Conservation (phyloP, 2,888 invertebrate species). For the Agrochola macilenta region DNA sequence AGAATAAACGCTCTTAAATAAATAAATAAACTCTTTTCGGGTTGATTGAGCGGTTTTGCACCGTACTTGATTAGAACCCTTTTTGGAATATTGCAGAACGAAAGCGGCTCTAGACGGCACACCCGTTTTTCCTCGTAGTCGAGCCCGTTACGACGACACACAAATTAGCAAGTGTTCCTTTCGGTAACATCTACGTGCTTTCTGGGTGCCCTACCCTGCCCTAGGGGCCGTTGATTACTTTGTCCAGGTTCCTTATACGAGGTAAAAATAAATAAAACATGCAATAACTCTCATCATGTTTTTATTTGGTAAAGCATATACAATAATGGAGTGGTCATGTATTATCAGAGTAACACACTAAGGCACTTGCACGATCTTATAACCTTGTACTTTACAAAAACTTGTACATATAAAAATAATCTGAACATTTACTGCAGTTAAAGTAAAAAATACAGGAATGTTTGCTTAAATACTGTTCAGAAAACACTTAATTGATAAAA, state of each 20-base stretch:
- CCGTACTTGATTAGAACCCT: not conserved
- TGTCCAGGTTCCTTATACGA: not conserved
- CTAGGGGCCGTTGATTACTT: not conserved
- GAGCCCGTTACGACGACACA: not conserved
- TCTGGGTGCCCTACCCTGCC: not conserved
- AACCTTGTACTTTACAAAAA: conserved; percentile 75
- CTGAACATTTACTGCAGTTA: conserved; percentile 47
- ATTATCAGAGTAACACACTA: conserved; percentile 69
- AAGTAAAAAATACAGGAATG: conserved; percentile 68
- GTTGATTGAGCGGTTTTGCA: not conserved
- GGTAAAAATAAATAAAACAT: conserved; percentile 45
- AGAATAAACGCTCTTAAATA: no score
- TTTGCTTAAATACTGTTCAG: conserved; percentile 67
- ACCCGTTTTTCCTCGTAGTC: not conserved
- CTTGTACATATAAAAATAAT: conserved; percentile 66
- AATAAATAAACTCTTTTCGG: not conserved
- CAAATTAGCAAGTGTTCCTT: not conserved
- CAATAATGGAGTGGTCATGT: conserved; percentile 71
- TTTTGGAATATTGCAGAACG: not conserved
- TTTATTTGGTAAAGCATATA: conserved; percentile 81
- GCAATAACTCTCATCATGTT: conserved; percentile 65
- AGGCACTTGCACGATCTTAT: conserved; percentile 78
- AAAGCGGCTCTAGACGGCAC: not conserved
- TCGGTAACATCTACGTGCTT: not conserved
- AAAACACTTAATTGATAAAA: conserved; percentile 62